These are phyloP conservation scores for Plecotus auritus DNA, from an alignment of 2,113 vertebrate genomes.

Conservation along the genomic window DNA sequence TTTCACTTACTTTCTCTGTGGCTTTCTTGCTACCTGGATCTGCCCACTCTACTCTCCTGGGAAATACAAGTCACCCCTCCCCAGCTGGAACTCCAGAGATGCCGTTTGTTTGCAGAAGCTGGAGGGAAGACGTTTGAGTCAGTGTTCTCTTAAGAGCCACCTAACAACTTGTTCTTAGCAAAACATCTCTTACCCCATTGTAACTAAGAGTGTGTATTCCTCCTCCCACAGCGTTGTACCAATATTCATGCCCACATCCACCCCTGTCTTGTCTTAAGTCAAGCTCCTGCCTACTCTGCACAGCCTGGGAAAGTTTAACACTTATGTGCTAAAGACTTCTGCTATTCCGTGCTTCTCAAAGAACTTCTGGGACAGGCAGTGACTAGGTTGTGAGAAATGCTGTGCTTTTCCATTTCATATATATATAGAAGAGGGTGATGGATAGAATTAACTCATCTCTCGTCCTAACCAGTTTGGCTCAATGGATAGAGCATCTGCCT, in stretches of 20 bases:
- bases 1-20: background rate
- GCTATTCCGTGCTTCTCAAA: background rate
- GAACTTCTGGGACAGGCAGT: too few species aligned
- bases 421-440: background rate
- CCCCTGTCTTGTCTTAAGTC: background rate
- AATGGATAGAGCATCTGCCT: too few species aligned
- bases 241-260: background rate
- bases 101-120: background rate
- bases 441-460: background rate
- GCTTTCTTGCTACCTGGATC: background rate
- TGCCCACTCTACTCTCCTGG: background rate
- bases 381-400: background rate
- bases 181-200: background rate
- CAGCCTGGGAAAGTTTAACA: too few species aligned
- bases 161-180: background rate
- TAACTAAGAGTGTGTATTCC: background rate
- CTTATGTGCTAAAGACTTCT: background rate
- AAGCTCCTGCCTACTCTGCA: background rate
- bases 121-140: background rate
- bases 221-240: accelerated
- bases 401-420: background rate
- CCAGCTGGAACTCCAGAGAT: background rate
- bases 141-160: background rate
- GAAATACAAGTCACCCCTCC: background rate
- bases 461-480: too few species aligned